Evolutionary conservation across 2,888 invertebrate genomes (phyloP), one percentile per base, ranked within the genome.

Genomic region (Hermodice carunculata): DNA sequence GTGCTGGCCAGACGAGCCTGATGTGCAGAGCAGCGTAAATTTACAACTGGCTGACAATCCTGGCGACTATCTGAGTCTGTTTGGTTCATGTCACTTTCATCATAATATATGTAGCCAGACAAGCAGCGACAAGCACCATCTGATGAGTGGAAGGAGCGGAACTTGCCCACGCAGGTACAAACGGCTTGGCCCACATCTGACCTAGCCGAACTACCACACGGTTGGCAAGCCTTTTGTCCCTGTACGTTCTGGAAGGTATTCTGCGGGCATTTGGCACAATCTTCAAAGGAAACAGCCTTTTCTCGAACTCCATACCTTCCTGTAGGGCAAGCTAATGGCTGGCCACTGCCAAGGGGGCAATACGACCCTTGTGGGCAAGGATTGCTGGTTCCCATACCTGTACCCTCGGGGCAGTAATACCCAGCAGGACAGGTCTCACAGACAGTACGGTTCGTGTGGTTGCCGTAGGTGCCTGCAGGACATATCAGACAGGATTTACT

Each of bases 401-500:
- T 80, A 8, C 80, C 82, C 26, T 57, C 76, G 1, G 83, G 83
- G 62, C 84, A 84, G 73, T 81, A 84, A 69, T 78, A 84, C 5
- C 84, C 84, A 17, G 77, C 77, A 5, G 83, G 83, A 58, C 84
- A 84, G 0, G 75, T 64, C 29, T 75, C 69, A 62, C 84, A 84
- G 8, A 63, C 22, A 5, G 73, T 61, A 3, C 82, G 64, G 32
- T 77, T 76, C 3, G 81, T 77, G 56, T 75, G 67, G 65, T 84
- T 81, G 42, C 82, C 81, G 62, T 83, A 84, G 11, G 75, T 75
- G 24, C 84, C 84, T 28, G 76, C 72, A 3, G 80, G 80, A 63
- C 84, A 84, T 14, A 78, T 72, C 31, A 66, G 61, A 64, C 84
- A 84, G 0, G 82, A 81, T n/a, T 63, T 28, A 19, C 28, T 46